Base-by-base conservation (phyloP, 2,888 invertebrate species). In the Synergus gifuensis region DNA sequence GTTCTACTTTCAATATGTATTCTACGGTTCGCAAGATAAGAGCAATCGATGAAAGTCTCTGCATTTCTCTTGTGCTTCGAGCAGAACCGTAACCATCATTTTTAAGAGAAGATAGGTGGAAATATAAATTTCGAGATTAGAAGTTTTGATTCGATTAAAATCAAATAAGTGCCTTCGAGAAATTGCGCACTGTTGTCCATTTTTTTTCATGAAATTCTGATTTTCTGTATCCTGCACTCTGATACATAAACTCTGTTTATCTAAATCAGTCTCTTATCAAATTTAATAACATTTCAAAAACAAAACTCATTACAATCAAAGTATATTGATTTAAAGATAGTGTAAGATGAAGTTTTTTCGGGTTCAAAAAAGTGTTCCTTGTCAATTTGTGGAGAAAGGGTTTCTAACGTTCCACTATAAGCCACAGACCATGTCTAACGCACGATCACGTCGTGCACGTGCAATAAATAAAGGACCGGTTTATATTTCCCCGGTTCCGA, bases 391-490 rank as follows among this genome's bases (percentile, higher is more conserved):
- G 9, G 46, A 69, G 49, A 69, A 69, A 69, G 16, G 46, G 69
- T 69, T 49, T 69, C 69, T 69, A 69, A 49, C 40, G 49, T 69
- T 69, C 78, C 58, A 78, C 81, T 78, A 58, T 18, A 58, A 2
- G 82, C 78, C 81, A 80, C 62, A 64, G 73, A 77, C 79, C 79
- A 73, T 69, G 76, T 81, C 80, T 81, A 77, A 82, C 77, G 66
- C 76, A 60, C 80, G 78, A 78, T 82, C 82, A 79, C 82, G 80
- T 82, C 81, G 77, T 82, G 82, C 79, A 82, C 79, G 82, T 83
- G 83, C 81, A 83, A 81, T 80, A 82, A 82, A 83, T 83, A 83
- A 82, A 83, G 79, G 83, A 79, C 81, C 79, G 81, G 83, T 79
- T 83, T 81, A 81, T 76, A 80, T 81, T 83, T 81, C 79, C 78